A percentile compares a stretch with the other conserved stretches of the same genome.
Evolutionary conservation across 1,140 invertebrate species (phyloP).

Genomic region (Ooceraea biroi): DNA sequence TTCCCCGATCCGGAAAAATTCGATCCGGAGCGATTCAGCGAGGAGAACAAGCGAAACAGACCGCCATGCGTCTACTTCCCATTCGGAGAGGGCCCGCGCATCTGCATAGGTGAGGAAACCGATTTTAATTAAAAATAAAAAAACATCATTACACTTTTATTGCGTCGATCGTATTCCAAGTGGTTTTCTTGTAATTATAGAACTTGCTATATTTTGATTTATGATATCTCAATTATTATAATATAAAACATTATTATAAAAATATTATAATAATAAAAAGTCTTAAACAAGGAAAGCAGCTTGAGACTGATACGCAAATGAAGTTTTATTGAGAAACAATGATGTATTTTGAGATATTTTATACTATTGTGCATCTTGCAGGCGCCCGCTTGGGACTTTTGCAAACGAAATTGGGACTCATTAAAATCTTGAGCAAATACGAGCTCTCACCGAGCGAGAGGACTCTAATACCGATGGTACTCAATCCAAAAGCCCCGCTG

Average conservation of each 20-base stretch:
- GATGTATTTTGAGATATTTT: conserved; percentile 1
- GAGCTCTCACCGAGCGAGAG: conserved; percentile 67
- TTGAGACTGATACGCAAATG: no score
- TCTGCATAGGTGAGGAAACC: conserved; percentile 85
- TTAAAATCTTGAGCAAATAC: conserved; percentile 74
- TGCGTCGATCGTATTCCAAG: no score
- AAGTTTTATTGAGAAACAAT: conserved; percentile 14
- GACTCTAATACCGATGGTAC: conserved; percentile 67
- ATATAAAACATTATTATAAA: no score
- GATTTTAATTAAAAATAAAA: not conserved
- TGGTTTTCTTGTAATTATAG: no score
- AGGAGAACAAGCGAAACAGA: conserved; percentile 83
- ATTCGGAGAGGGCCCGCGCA: conserved; percentile 87
- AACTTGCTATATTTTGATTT: no score
- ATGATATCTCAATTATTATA: no score
- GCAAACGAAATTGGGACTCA: conserved; percentile 76
- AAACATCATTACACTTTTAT: no score
- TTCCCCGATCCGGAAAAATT: conserved; percentile 91
- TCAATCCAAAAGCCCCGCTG: conserved; percentile 43
- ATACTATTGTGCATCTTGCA: conserved; percentile 8
- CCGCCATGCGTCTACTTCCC: conserved; percentile 85
- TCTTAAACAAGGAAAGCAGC: no score
- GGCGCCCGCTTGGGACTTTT: conserved; percentile 75
- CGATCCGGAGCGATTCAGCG: conserved; percentile 91
- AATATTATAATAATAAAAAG: no score